A percentile compares a stretch with the other conserved stretches of the same genome.
phyloP scores from a whole-genome alignment of 2,797 vertebrate species.

The Molossus alvarezi region DNA sequence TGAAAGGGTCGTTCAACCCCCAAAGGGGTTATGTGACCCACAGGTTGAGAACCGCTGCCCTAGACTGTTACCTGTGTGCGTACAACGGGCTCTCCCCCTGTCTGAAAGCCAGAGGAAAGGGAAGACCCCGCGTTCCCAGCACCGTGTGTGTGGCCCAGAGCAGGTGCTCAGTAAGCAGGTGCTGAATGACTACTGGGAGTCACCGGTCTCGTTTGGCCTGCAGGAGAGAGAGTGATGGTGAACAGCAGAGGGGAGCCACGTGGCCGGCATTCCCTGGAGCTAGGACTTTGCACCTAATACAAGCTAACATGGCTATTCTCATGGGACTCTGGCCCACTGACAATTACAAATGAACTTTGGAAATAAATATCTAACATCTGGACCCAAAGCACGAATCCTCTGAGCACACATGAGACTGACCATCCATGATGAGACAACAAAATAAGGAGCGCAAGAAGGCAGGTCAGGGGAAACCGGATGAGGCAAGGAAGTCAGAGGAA shows the following conservation, averaged over 20 bases:
- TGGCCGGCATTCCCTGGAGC: background rate
- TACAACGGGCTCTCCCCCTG: background rate
- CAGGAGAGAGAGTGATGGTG: background rate
- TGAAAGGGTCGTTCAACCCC: too few species aligned
- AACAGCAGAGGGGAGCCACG: background rate
- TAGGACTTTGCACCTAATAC: background rate
- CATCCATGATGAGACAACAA: background rate
- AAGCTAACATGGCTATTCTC: background rate
- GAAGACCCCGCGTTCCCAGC: background rate
- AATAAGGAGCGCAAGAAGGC: background rate
- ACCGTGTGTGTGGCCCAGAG: background rate
- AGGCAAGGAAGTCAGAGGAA: background rate
- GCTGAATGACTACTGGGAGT: background rate
- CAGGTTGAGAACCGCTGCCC: too few species aligned
- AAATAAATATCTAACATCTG: background rate
- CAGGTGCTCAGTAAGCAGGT: background rate
- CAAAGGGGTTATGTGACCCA: too few species aligned
- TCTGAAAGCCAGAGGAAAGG: background rate
- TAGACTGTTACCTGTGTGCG: background rate
- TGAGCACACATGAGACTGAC: background rate
- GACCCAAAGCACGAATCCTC: background rate
- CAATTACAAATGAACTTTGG: background rate
- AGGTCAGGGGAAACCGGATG: fast-evolving
- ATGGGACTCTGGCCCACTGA: background rate
- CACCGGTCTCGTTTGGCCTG: background rate